Evolutionary conservation across 2,888 invertebrate genomes (phyloP).

Genomic region (Morpho achilles): DNA sequence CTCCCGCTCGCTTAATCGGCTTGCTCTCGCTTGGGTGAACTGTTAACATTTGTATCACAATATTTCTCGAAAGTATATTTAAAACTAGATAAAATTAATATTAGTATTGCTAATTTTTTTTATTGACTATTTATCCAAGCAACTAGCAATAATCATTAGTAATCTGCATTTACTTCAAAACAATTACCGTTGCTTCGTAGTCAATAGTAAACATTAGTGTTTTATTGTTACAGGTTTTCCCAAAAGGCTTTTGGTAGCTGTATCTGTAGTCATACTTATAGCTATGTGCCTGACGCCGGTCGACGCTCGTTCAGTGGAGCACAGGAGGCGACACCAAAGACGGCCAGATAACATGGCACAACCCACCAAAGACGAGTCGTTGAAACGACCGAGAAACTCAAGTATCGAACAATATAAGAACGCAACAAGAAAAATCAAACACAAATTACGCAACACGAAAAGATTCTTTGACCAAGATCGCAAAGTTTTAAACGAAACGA

Average conservation of each 20-base stretch:
- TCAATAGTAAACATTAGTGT: background rate
- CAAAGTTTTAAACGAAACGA: conserved; percentile 51
- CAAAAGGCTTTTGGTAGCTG: conserved; percentile 75
- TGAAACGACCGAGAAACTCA: conserved; percentile 42
- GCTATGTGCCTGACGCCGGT: conserved; percentile 64
- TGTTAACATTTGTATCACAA: conserved; percentile 1
- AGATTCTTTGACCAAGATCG: conserved; percentile 55
- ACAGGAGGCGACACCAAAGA: conserved; percentile 55
- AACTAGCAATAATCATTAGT: background rate
- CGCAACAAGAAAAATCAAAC: conserved; percentile 56
- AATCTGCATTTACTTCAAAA: background rate
- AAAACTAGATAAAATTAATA: no score
- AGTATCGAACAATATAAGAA: conserved; percentile 50
- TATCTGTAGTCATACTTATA: conserved; percentile 62
- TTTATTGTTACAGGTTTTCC: conserved; percentile 71
- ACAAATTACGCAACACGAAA: conserved; percentile 57
- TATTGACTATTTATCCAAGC: no score
- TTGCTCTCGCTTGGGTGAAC: conserved; percentile 31
- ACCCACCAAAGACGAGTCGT: conserved; percentile 47
- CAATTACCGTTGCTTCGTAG: background rate
- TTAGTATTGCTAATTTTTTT: no score
- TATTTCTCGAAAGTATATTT: background rate
- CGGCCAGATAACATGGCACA: conserved; percentile 44
- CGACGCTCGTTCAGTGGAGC: conserved; percentile 54
- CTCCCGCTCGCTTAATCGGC: conserved; percentile 35